Percentiles rank a stretch among this genome's conserved stretches.
Conservation (phyloP, 2,113 vertebrate genomes). For the Copsychus sechellarum region DNA sequence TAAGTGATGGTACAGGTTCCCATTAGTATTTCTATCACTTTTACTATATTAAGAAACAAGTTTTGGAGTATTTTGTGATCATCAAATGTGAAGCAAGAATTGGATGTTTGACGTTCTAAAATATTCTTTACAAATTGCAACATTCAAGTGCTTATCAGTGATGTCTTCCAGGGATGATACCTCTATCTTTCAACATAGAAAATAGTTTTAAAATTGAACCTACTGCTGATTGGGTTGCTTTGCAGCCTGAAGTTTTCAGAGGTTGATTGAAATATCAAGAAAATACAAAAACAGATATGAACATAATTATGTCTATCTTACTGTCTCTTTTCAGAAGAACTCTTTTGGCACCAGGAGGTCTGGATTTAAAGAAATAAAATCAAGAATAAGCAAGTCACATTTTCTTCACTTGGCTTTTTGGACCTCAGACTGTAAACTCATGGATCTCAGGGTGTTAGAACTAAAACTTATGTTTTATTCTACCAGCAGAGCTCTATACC, state of each 20-base stretch:
- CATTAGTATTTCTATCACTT: not conserved
- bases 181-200: not conserved
- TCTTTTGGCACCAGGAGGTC: not conserved
- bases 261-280: not conserved
- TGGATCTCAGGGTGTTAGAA: not conserved
- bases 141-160: not conserved
- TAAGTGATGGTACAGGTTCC: not conserved
- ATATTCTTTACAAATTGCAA: not conserved
- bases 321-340: not conserved
- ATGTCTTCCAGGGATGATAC: not conserved
- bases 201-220: slow-evolving; percentile 20
- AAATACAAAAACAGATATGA: not conserved
- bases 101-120: not conserved
- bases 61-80: not conserved
- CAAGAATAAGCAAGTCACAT: not conserved
- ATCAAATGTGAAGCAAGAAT: not conserved
- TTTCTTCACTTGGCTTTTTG: not conserved
- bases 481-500: not conserved
- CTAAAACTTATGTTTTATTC: not conserved
- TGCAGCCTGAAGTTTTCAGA: not conserved
- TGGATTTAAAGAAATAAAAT: slow-evolving; percentile 5
- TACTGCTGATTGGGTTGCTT: not conserved
- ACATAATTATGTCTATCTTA: not conserved
- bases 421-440: not conserved
- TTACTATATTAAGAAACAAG: not conserved